These are phyloP conservation scores for Felis chaus DNA, from an alignment of 2,113 vertebrate species.

Conservation along the genomic window DNA sequence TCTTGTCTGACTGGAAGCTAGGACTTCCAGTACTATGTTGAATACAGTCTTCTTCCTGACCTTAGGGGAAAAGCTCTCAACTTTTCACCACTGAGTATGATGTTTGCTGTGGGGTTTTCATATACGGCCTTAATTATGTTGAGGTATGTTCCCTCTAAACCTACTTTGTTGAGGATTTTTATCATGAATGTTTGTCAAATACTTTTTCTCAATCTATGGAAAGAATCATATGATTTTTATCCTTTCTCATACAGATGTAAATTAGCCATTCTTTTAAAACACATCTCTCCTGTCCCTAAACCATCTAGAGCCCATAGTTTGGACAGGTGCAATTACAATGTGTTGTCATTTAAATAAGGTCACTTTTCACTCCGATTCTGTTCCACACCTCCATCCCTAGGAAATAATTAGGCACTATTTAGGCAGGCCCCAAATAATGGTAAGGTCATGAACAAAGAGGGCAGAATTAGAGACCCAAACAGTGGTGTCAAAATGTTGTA, in stretches of 20 bases:
- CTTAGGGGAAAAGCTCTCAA: not conserved
- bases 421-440: not conserved
- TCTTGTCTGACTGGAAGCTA: not conserved
- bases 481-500: too few relatives aligned
- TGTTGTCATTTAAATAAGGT: not conserved
- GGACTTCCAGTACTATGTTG: not conserved
- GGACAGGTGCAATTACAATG: not conserved
- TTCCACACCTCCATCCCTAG: not conserved
- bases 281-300: not conserved
- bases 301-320: not conserved
- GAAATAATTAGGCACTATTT: not conserved
- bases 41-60: not conserved
- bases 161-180: not conserved
- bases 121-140: not conserved
- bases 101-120: not conserved
- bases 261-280: not conserved
- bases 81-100: not conserved
- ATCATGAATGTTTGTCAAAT: not conserved
- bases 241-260: not conserved
- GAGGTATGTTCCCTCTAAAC: not conserved
- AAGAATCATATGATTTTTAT: not conserved
- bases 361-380: not conserved
- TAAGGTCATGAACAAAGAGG: not conserved
- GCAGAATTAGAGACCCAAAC: not conserved
- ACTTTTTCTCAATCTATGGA: not conserved